Base-by-base conservation (phyloP, 1,140 invertebrate species). In the Melitaea cinxia region DNA sequence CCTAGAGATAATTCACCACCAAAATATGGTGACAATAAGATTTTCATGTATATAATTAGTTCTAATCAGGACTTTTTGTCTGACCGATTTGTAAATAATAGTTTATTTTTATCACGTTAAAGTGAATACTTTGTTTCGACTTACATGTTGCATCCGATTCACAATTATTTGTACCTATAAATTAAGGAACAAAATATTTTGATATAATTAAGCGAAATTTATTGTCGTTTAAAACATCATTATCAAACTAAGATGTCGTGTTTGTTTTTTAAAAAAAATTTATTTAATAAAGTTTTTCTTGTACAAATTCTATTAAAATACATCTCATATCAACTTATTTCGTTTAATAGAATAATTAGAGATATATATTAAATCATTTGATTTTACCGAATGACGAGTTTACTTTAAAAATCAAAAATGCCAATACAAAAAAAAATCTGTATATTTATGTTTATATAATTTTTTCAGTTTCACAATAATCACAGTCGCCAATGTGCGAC, bases 21-120 rank as follows among this genome's bases (percentile, higher is more conserved):
- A 70, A 80, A 74, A 76, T 74, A 87, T 88, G 87, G 87, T 88
- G 87, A 89, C 87, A 89, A 89, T 89, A 88, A 89, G 82, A 85
- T 87, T 87, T 85, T 79, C 85, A 72, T 89, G 85, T 89, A 89
- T 78, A 89, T 88, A 88, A 79, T 83, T 85, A 88, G 81, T 83
- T 85, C 77, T 82, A 85, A 86, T 84, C 77, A 76, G 63, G 76
- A 81, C 57, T 64, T 69, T 74, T 76, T 58, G 56, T 59, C 62
- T 68, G 56, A 56, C 28, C 42, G 65, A 56, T 63, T 59, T 67
- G 57, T 67, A 61, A 49, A 61, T 67, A 75, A 77, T 69, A 75
- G 50, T 77, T 82, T 78, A 77, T 75, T 82, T 80, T 62, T 73
- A 73, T 72, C 72, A 70, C 64, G 65, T 61, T 73, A 47, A 64